Evolutionary conservation across 2,888 invertebrate species (phyloP).

Genomic region (Sphaerophoria taeniata): DNA sequence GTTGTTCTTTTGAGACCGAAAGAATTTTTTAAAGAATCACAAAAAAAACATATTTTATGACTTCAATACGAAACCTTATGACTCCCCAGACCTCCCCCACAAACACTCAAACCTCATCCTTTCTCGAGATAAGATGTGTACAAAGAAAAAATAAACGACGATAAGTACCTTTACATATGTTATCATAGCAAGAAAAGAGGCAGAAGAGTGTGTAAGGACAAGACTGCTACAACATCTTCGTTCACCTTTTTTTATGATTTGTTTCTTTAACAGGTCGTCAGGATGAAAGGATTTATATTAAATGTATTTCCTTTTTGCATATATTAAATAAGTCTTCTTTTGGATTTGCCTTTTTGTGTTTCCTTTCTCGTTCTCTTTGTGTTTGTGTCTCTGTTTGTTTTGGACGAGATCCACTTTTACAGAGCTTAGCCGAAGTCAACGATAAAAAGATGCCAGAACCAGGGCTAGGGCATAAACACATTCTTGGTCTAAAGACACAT

Average conservation of each 20-base stretch:
- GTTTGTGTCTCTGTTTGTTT: constrained; percentile 1
- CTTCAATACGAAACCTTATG: no score
- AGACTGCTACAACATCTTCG: constrained; percentile 63
- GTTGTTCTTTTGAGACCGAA: no score
- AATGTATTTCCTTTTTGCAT: constrained; percentile 73
- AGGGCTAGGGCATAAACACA: constrained; percentile 34
- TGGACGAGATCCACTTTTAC: neutral
- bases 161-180: constrained; percentile 56
- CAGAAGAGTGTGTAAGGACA: constrained; percentile 54
- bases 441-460: constrained; percentile 26
- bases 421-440: constrained; percentile 20
- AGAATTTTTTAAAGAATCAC: no score
- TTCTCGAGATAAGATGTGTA: neutral
- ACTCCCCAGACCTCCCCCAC: constrained; percentile 1
- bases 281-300: constrained; percentile 74
- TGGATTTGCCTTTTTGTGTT: neutral
- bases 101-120: constrained; percentile 25
- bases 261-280: constrained; percentile 73
- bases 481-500: constrained; percentile 32
- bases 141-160: constrained; percentile 45
- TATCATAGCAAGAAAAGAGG: neutral
- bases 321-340: constrained; percentile 62
- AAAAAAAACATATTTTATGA: no score
- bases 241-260: constrained; percentile 74
- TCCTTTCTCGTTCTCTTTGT: neutral